A percentile compares a stretch with the other conserved stretches of the same genome.
phyloP scores from a whole-genome alignment of 2,113 vertebrate species.

The Steatornis caripensis region DNA sequence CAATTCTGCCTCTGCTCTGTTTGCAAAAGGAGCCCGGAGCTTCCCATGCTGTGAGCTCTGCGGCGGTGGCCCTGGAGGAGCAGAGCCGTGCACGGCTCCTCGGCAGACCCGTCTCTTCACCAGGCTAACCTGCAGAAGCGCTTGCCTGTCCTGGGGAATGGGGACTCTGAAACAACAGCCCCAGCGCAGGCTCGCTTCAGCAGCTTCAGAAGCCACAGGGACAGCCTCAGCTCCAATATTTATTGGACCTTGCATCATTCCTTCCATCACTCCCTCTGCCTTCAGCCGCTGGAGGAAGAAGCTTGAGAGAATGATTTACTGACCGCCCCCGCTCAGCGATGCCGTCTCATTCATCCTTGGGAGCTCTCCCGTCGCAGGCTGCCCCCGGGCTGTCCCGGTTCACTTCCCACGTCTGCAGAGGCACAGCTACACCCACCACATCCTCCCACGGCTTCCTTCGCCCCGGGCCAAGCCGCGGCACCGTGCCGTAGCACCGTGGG shows the following conservation, averaged over 20 bases:
- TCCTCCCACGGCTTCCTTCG: neutral
- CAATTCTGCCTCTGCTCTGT: neutral
- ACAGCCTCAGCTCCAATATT: rapidly evolving
- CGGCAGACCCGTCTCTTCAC: rapidly evolving
- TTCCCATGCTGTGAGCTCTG: neutral
- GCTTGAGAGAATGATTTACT: neutral
- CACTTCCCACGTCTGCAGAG: neutral
- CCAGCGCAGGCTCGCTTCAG: neutral
- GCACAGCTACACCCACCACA: rapidly evolving
- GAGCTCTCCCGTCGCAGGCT: neutral
- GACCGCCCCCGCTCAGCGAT: neutral
- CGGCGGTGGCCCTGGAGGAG: rapidly evolving
- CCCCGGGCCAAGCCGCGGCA: neutral
- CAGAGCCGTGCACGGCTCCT: rapidly evolving
- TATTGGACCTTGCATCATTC: rapidly evolving
- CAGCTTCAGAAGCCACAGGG: neutral
- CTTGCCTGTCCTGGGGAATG: neutral
- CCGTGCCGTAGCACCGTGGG: rapidly evolving
- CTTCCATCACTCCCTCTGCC: neutral
- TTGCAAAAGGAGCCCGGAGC: rapidly evolving
- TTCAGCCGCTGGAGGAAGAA: neutral
- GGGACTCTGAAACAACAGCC: neutral
- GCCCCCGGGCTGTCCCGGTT: neutral
- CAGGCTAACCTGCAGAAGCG: neutral
- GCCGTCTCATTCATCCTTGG: rapidly evolving